Conservation (phyloP, 2,113 vertebrate genomes). For the Hiodon alosoides region DNA sequence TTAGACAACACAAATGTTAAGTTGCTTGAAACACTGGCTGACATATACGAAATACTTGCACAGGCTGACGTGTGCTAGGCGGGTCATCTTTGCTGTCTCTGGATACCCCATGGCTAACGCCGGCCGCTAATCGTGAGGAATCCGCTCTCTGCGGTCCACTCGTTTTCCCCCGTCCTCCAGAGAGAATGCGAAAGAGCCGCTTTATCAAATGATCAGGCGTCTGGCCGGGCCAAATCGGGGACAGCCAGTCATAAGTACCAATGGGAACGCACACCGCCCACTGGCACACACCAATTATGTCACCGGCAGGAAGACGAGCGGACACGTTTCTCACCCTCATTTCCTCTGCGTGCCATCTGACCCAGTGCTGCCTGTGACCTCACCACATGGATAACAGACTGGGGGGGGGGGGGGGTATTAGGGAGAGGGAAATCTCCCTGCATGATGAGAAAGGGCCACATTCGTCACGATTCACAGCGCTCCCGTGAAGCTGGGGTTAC, state of each 20-base stretch:
- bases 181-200: conserved; percentile 11
- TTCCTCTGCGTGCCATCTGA: conserved; percentile 32
- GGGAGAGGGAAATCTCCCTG: not conserved
- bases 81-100: too few species aligned
- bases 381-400: not conserved
- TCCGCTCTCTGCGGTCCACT: not conserved
- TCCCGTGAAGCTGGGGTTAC: not conserved
- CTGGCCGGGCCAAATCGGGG: conserved; percentile 26
- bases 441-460: not conserved
- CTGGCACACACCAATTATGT: conserved; percentile 18
- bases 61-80: not conserved
- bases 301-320: conserved; percentile 31
- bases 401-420: not conserved
- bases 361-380: not conserved
- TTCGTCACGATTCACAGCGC: not conserved
- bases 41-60: not conserved
- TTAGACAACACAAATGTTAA: not conserved
- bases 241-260: conserved; percentile 24
- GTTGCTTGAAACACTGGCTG: not conserved
- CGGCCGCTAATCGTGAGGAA: not conserved
- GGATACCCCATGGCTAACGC: too few species aligned
- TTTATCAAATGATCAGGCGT: conserved; percentile 21
- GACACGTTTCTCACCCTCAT: conserved; percentile 28
- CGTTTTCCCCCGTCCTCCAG: not conserved
- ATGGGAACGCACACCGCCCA: conserved; percentile 17